Evolutionary conservation across 2,113 vertebrate genomes (phyloP).

Genomic region (Brienomyrus longianalis): DNA sequence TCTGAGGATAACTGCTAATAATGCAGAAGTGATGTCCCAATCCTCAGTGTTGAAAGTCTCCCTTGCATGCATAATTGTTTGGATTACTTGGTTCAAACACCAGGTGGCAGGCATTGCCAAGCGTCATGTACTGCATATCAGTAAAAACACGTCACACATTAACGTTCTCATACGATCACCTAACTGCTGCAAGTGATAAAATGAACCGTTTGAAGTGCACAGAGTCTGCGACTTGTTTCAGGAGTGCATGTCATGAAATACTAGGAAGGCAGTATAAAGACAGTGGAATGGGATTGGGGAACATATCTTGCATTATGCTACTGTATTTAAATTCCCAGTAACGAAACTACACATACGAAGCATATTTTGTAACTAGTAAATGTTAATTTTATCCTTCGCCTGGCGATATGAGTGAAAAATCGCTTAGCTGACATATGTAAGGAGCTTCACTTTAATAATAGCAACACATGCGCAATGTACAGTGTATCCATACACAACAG

Average conservation of each 20-base stretch:
- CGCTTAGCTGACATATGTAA: neutral
- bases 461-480: neutral
- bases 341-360: neutral
- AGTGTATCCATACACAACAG: neutral
- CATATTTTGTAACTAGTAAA: neutral
- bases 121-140: neutral
- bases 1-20: neutral
- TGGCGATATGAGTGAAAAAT: neutral
- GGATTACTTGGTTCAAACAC: neutral
- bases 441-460: neutral
- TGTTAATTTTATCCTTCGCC: neutral
- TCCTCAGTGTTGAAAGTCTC: neutral
- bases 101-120: slow-evolving; percentile 5
- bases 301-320: neutral
- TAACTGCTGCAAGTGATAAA: neutral
- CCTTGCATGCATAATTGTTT: neutral
- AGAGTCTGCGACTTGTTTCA: neutral
- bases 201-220: neutral
- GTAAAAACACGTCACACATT: neutral
- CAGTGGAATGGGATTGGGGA: neutral
- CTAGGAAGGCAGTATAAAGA: neutral
- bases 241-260: neutral
- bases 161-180: neutral
- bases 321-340: neutral
- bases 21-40: neutral